These are phyloP conservation scores for Coracias cyanogaster DNA, from an alignment of 2,797 vertebrate genomes.

Conservation along the genomic window DNA sequence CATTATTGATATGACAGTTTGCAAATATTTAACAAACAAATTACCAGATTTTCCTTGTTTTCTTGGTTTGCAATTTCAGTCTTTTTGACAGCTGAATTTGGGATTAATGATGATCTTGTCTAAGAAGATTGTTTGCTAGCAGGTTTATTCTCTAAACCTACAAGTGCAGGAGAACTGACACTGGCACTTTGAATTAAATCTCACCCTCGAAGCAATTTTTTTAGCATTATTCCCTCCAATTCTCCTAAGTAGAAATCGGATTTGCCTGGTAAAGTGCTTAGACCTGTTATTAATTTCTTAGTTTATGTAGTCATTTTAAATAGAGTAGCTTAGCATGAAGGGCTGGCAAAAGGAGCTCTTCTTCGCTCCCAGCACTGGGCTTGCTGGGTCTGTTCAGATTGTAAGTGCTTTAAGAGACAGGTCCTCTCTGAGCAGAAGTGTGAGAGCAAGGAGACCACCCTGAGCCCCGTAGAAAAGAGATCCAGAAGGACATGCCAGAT, in stretches of 20 bases:
- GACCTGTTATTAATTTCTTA: constrained; percentile 24
- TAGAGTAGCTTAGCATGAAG: neutral
- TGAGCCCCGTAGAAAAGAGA: neutral
- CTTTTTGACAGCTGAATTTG: constrained; percentile 36
- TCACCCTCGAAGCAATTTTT: neutral
- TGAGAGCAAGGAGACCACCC: neutral
- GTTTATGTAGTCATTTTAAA: constrained; percentile 40
- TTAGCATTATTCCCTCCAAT: neutral
- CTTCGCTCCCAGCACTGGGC: neutral
- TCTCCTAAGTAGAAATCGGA: neutral
- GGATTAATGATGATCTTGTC: constrained; percentile 56
- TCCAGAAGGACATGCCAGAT: neutral
- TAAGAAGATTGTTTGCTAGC: constrained; percentile 12
- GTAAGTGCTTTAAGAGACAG: neutral
- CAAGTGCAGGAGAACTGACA: neutral
- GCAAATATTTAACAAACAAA: constrained; percentile 69
- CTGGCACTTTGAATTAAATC: constrained; percentile 42
- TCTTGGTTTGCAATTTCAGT: constrained; percentile 34
- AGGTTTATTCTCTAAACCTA: neutral
- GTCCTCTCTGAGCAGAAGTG: neutral
- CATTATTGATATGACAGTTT: constrained; percentile 55
- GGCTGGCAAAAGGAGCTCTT: neutral
- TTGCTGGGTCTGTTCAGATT: neutral
- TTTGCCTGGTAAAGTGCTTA: constrained; percentile 44
- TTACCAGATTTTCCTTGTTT: constrained; percentile 49